Evolutionary conservation across 2,797 vertebrate genomes (phyloP), one percentile per base, ranked within the genome.

Genomic region (Australoheros facetus): DNA sequence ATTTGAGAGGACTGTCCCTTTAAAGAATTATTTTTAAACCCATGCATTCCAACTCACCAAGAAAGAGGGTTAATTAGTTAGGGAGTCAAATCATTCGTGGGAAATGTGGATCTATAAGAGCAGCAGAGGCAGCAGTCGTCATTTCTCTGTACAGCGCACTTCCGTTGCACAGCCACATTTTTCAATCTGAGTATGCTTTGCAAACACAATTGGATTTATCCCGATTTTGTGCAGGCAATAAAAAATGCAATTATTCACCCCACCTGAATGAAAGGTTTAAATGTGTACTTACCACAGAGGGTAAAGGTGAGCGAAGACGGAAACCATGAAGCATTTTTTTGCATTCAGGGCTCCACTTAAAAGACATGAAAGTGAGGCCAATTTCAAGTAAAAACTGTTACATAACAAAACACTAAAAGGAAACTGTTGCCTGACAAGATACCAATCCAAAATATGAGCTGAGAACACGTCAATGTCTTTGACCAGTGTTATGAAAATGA

Each of bases 321-420:
- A 95, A 95, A 92, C 93, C 94, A 90, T 93, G 92, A 95, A 92
- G 94, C 92, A 92, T 94, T 93, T 95, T 94, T 93, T 95, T 94
- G 94, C 93, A 95, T 95, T 96, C 94, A 92, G 94, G 92, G 91
- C 93, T 95, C 94, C 94, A 95, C 95, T 94, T 95, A 91, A 95
- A 93, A 95, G 92, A 95, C 93, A 95, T 88, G 90, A 93, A 86
- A 94, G 90, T 92, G 91, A 94, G 91, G 95, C 95, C 95, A 95
- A 95, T 93, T 95, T 93, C 88, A 93, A 93, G 90, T 92, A 86
- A 92, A 85, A 92, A 94, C 91, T 85, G 90, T 88, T 89, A 91
- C 85, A 90, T 87, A 56, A 92, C 81, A 90, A 88, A 37, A 90
- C 82, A 93, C 87, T 84, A 89, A 66, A 66, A 62, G 48, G 85